phyloP scores from a whole-genome alignment of 2,113 vertebrate species.

The Peromyscus leucopus region DNA sequence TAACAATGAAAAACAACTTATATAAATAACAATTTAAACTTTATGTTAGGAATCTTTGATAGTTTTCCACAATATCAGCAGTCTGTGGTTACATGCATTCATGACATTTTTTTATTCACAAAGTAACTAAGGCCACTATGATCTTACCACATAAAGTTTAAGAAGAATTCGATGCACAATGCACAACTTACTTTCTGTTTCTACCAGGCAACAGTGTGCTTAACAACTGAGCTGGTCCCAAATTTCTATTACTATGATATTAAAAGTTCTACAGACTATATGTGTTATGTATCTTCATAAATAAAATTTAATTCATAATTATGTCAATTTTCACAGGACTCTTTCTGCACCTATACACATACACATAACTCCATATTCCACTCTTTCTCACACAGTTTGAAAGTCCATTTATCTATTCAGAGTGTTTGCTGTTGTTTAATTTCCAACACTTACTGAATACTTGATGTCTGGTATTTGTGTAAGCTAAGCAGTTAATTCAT shows the following conservation, averaged over 20 bases:
- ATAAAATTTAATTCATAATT: background rate
- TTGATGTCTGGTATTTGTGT: background rate
- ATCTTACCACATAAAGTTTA: background rate
- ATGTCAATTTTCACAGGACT: background rate
- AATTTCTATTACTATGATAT: background rate
- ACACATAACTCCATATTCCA: background rate
- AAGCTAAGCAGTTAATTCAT: background rate
- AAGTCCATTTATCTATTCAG: background rate
- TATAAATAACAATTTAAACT: background rate
- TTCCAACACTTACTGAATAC: constrained; percentile 14
- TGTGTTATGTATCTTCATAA: constrained; percentile 1
- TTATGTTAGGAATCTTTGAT: background rate
- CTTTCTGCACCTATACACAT: background rate
- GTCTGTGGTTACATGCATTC: background rate
- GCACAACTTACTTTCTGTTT: background rate
- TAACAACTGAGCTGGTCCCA: background rate
- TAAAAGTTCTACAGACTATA: constrained; percentile 5
- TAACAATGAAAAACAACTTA: constrained; percentile 42
- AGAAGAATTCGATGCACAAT: background rate
- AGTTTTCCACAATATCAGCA: background rate
- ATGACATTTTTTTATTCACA: background rate
- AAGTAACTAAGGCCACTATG: background rate
- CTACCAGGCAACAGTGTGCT: background rate
- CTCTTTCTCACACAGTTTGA: background rate
- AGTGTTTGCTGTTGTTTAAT: background rate